Evolutionary conservation across 1,140 invertebrate genomes (phyloP).

Genomic region (Aphidius gifuensis): DNA sequence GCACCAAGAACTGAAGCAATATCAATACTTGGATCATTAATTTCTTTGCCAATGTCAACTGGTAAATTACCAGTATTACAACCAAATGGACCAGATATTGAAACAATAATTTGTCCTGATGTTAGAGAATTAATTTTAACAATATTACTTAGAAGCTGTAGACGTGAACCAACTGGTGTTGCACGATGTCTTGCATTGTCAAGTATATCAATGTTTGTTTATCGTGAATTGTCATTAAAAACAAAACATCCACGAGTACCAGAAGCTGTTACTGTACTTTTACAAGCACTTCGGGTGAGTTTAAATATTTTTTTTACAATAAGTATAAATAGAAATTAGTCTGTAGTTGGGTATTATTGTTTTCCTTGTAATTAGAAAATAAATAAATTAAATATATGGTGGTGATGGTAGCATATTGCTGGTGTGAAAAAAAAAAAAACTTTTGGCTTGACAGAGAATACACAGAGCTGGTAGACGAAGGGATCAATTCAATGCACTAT

Average conservation of each 20-base stretch:
- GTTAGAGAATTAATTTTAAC: constrained; percentile 88
- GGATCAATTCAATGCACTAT: constrained; percentile 25
- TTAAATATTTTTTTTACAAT: neutral
- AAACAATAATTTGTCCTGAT: constrained; percentile 70
- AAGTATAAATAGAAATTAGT: neutral
- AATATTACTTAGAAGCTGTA: constrained; percentile 81
- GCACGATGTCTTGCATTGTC: constrained; percentile 88
- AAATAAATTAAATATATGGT: too few species aligned
- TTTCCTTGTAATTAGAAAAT: neutral
- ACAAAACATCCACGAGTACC: constrained; percentile 68
- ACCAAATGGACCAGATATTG: constrained; percentile 67
- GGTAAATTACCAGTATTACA: constrained; percentile 79
- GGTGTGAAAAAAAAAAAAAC: too few species aligned
- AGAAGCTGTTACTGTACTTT: constrained; percentile 81
- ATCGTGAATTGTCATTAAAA: constrained; percentile 69
- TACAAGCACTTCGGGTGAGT: constrained; percentile 76
- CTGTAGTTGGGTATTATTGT: neutral
- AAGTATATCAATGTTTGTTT: constrained; percentile 81
- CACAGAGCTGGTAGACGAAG: constrained; percentile 27
- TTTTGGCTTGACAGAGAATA: constrained; percentile 26
- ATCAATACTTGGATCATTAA: constrained; percentile 82
- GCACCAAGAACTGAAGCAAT: constrained; percentile 86
- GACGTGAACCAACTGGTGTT: constrained; percentile 81
- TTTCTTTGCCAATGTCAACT: constrained; percentile 76
- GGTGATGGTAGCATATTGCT: too few species aligned